Evolutionary conservation across 2,797 vertebrate species (phyloP).

Genomic region (Margarornis squamiger): DNA sequence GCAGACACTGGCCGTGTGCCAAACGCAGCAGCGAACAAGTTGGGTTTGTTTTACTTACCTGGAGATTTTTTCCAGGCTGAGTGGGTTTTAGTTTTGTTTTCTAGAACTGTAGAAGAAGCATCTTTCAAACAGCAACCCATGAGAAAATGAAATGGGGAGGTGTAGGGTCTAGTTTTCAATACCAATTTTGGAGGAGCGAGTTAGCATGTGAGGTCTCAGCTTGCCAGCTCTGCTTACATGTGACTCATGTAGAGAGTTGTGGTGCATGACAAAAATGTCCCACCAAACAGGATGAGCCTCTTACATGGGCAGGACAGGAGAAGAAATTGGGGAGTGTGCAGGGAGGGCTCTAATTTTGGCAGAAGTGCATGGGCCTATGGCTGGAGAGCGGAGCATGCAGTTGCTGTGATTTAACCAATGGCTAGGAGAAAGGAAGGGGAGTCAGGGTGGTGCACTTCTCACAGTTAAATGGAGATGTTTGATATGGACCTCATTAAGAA

Average conservation of each 20-base stretch:
- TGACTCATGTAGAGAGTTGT: background rate
- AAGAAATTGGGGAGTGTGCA: background rate
- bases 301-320: background rate
- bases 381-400: background rate
- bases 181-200: background rate
- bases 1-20: background rate
- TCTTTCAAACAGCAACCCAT: background rate
- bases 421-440: background rate
- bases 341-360: background rate
- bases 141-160: background rate
- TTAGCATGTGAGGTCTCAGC: background rate
- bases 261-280: background rate
- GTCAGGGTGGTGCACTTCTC: background rate
- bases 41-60: background rate
- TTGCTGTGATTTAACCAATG: background rate
- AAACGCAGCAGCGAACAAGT: background rate
- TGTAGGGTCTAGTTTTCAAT: background rate
- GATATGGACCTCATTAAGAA: background rate
- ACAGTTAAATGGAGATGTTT: background rate
- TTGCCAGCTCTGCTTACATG: background rate
- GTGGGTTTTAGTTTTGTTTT: background rate
- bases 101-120: background rate
- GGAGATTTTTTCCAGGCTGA: background rate
- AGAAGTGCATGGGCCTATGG: background rate
- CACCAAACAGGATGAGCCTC: background rate